Conservation (phyloP, 1,140 invertebrate species). For the Pomacea maculata region DNA sequence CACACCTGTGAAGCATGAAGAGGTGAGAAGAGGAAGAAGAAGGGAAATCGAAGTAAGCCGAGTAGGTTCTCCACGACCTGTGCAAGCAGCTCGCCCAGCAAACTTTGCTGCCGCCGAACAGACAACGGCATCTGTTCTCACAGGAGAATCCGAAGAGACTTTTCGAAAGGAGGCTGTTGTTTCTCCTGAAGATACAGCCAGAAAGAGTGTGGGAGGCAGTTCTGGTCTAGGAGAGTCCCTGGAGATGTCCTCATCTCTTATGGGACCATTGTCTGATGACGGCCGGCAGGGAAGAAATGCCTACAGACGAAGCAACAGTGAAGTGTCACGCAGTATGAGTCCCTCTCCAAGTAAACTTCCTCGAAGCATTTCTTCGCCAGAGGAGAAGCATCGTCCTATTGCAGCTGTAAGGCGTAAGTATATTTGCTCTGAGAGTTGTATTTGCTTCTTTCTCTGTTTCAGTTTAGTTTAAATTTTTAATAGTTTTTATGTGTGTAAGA, state of each 20-base stretch:
- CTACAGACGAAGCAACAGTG: constrained; percentile 15
- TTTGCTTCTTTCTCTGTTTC: no score
- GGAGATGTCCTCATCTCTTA: constrained; percentile 6
- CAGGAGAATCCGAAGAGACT: constrained; percentile 7
- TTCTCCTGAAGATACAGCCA: not conserved
- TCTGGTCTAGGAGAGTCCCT: constrained; percentile 19
- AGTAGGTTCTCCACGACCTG: not conserved
- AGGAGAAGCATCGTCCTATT: constrained; percentile 15
- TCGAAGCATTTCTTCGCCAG: constrained; percentile 18
- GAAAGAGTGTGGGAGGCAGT: constrained; percentile 16
- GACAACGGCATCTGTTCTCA: not conserved
- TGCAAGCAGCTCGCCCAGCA: not conserved
- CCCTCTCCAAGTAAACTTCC: constrained; percentile 4
- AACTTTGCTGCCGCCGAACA: not conserved
- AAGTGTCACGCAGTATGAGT: constrained; percentile 19
- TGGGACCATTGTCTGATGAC: not conserved
- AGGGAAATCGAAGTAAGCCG: no score
- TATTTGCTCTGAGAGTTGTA: no score
- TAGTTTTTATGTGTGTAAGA: no score
- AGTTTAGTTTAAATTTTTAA: no score
- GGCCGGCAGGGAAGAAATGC: not conserved
- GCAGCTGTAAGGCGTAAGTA: constrained; percentile 20
- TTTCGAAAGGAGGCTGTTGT: constrained; percentile 4
- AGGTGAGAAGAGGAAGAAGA: not conserved
- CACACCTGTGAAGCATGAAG: constrained; percentile 8